These are phyloP conservation scores for Siniperca obscura DNA, from an alignment of 2,797 vertebrate genomes.

Conservation along the genomic window DNA sequence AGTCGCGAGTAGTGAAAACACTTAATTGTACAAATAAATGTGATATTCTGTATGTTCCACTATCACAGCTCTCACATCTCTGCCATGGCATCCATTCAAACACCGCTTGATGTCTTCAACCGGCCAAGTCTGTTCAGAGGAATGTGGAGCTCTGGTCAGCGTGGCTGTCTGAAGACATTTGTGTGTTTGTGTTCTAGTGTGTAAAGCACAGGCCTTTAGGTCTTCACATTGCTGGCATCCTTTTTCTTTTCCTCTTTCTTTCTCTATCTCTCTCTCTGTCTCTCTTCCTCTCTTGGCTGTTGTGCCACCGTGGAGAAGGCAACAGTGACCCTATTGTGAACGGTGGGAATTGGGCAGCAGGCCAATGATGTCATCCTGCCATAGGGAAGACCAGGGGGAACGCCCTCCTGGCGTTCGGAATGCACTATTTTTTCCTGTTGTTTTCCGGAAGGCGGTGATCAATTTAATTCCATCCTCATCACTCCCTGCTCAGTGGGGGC, in stretches of 20 bases:
- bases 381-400: constrained; percentile 78
- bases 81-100: constrained; percentile 58
- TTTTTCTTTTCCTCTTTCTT: constrained; percentile 35
- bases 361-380: constrained; percentile 85
- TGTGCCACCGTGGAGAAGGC: constrained; percentile 74
- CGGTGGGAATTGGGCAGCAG: constrained; percentile 81
- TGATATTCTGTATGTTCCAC: constrained; percentile 53
- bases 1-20: constrained; percentile 58
- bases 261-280: constrained; percentile 39
- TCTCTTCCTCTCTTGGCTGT: constrained; percentile 69
- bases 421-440: constrained; percentile 78
- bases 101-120: constrained; percentile 46
- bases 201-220: constrained; percentile 50
- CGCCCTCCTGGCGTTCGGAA: constrained; percentile 80
- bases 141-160: constrained; percentile 56
- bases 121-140: constrained; percentile 45
- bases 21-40: constrained; percentile 63
- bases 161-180: constrained; percentile 52
- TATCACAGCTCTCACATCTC: constrained; percentile 46
- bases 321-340: constrained; percentile 83
- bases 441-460: constrained; percentile 81
- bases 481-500: constrained; percentile 54
- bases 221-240: constrained; percentile 60
- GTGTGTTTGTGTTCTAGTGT: constrained; percentile 50
- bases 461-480: constrained; percentile 80